Percentiles rank a stretch among this genome's conserved stretches.
Conservation (phyloP, 2,113 vertebrate genomes). For the Cairina moschata region DNA sequence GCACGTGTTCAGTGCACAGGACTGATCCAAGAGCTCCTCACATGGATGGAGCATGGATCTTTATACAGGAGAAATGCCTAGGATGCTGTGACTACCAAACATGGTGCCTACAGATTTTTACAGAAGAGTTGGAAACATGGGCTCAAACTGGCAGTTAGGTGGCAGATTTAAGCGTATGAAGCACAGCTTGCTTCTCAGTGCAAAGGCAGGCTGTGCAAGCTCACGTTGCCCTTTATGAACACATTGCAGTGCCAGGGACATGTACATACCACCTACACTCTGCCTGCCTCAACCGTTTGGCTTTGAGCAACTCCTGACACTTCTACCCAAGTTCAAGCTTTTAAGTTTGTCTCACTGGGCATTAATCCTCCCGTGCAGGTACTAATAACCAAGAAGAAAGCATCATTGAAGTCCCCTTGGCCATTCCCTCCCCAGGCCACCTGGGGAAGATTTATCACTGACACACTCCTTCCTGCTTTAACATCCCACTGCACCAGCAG, state of each 20-base stretch:
- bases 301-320: not conserved
- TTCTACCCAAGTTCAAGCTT: not conserved
- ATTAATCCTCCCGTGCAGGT: not conserved
- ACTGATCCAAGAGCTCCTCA: not conserved
- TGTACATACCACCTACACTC: rapidly evolving
- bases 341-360: not conserved
- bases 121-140: not conserved
- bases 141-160: constrained; percentile 30
- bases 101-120: not conserved
- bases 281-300: rapidly evolving
- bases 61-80: not conserved
- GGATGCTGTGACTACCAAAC: not conserved
- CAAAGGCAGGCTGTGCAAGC: not conserved
- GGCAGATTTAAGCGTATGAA: not conserved
- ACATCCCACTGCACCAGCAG: constrained; percentile 11
- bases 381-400: constrained; percentile 50
- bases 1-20: not conserved
- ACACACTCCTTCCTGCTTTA: constrained; percentile 73
- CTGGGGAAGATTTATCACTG: constrained; percentile 74
- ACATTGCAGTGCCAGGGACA: not conserved
- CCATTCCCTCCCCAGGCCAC: constrained; percentile 18
- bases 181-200: not conserved
- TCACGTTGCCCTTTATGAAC: not conserved
- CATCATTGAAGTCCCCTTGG: not conserved
- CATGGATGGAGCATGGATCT: not conserved